phyloP scores from a whole-genome alignment of 2,888 invertebrate species.

The Drosophila lacicola region DNA sequence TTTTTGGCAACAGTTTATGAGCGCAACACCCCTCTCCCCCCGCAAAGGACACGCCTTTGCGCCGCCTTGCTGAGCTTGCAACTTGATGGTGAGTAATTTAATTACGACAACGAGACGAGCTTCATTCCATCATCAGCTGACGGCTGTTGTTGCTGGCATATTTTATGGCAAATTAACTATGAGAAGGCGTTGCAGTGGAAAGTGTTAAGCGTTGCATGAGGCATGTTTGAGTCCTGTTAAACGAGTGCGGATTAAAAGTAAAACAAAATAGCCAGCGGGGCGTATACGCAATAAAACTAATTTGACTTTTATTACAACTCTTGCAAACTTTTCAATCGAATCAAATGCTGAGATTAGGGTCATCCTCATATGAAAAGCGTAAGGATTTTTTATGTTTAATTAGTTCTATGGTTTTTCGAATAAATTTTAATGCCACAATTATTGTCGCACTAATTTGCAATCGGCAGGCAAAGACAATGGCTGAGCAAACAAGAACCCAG shows the following conservation, averaged over 20 bases:
- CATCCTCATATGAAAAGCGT: constrained; percentile 3
- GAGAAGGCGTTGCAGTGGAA: constrained; percentile 69
- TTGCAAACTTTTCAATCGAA: not conserved
- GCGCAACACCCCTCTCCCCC: not conserved
- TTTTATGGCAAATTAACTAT: constrained; percentile 74
- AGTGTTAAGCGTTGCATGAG: constrained; percentile 39
- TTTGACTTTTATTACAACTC: constrained; percentile 10
- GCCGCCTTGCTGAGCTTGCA: constrained; percentile 12
- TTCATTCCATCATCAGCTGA: constrained; percentile 43
- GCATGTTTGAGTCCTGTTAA: constrained; percentile 16
- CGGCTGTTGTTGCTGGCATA: constrained; percentile 59
- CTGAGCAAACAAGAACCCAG: constrained; percentile 54
- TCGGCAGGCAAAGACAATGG: constrained; percentile 57
- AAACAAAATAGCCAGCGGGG: constrained; percentile 21
- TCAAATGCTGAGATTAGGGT: constrained; percentile 1
- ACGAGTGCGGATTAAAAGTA: constrained; percentile 10
- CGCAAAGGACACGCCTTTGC: not conserved
- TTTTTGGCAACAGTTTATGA: constrained; percentile 75
- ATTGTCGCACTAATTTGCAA: constrained; percentile 74
- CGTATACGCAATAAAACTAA: constrained; percentile 34
- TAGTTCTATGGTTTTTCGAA: constrained; percentile 50
- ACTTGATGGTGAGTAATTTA: constrained; percentile 63
- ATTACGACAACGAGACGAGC: constrained; percentile 66
- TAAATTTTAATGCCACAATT: constrained; percentile 70
- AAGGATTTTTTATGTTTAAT: constrained; percentile 55